These are phyloP conservation scores for Allygus modestus DNA, from an alignment of 2,888 invertebrate genomes.

Conservation along the genomic window DNA sequence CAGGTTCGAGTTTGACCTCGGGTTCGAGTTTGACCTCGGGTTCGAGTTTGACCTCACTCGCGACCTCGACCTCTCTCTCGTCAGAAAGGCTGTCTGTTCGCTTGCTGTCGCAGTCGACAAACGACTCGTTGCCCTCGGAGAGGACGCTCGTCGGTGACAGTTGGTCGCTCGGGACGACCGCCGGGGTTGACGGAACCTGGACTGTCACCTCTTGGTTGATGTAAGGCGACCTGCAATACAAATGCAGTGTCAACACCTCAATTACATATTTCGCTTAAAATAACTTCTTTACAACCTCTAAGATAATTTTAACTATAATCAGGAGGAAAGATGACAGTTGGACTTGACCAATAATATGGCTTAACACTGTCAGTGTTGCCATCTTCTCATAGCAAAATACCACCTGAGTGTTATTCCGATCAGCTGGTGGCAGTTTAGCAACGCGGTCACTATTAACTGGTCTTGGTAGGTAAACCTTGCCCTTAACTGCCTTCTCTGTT, in stretches of 20 bases:
- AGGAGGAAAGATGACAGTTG: too few relatives aligned
- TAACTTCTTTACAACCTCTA: too few relatives aligned
- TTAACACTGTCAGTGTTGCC: too few relatives aligned
- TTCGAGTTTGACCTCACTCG: slow-evolving; percentile 22
- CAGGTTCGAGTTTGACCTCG: background rate
- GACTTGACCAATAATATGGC: too few relatives aligned
- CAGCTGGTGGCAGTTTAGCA: too few relatives aligned
- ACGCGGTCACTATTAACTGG: too few relatives aligned
- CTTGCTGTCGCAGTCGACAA: slow-evolving; percentile 62
- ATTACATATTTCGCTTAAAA: background rate
- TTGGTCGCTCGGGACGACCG: slow-evolving; percentile 24
- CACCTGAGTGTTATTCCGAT: too few relatives aligned
- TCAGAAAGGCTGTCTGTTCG: slow-evolving; percentile 62
- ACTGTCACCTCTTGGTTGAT: slow-evolving; percentile 62
- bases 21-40: background rate
- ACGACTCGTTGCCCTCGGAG: slow-evolving; percentile 62
- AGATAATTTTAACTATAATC: too few relatives aligned
- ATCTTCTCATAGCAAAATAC: too few relatives aligned
- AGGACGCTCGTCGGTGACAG: slow-evolving; percentile 60
- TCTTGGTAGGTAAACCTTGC: too few relatives aligned
- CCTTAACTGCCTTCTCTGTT: too few relatives aligned
- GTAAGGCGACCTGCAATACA: slow-evolving; percentile 66
- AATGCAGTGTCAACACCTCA: background rate
- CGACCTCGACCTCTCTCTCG: slow-evolving; percentile 32
- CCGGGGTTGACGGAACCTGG: slow-evolving; percentile 2